Percentiles rank a stretch among this genome's conserved stretches.
Conservation (phyloP, 1,140 invertebrate genomes). For the Lethrus apterus region DNA sequence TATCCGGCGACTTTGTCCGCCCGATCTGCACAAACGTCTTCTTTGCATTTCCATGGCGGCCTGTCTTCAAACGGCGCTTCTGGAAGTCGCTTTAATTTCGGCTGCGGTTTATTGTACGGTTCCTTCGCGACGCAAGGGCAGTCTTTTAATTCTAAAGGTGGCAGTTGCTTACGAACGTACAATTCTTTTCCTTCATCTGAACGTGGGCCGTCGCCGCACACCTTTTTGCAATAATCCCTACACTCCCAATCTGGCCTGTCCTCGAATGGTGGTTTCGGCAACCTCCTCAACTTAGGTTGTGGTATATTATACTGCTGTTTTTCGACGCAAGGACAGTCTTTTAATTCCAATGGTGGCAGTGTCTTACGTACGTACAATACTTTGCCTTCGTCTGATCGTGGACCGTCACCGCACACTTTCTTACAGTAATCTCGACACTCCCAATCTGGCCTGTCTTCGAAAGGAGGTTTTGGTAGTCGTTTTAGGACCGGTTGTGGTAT, state of each 20-base stretch:
- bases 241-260: constrained; percentile 1
- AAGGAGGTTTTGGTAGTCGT: neutral
- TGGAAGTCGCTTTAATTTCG: neutral
- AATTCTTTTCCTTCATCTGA: neutral
- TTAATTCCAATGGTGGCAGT: neutral
- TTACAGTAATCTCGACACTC: no score
- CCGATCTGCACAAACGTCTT: no score
- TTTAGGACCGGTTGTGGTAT: neutral
- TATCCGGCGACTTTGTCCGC: no score
- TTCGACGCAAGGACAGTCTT: neutral
- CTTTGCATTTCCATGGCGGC: no score
- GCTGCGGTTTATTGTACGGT: no score
- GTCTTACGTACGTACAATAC: neutral
- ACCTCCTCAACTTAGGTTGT: neutral
- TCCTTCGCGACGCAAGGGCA: no score
- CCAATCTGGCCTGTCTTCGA: neutral
- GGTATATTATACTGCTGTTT: no score
- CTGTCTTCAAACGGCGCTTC: neutral
- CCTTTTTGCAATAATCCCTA: no score
- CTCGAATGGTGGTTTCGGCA: neutral
- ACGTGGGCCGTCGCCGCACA: neutral
- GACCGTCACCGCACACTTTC: neutral
- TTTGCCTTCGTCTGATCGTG: neutral
- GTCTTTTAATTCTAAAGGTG: neutral
- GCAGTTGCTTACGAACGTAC: neutral